Conservation (phyloP, 2,113 vertebrate species). For the Anhinga anhinga region DNA sequence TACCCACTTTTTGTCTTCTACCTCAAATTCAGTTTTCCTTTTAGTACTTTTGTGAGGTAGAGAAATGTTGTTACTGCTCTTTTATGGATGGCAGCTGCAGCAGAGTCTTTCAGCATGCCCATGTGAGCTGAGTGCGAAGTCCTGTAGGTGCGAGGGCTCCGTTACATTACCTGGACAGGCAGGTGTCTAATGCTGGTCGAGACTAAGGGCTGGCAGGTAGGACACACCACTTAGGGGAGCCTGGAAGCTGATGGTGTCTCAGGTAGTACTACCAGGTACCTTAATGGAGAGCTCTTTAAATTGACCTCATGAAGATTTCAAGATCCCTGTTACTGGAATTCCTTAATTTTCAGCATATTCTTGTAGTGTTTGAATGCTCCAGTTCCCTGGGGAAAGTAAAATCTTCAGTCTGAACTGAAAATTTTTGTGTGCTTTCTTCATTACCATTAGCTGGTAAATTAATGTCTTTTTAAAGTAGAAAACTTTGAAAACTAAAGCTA, state of each 20-base stretch:
- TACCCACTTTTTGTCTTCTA: not conserved
- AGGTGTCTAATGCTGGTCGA: not conserved
- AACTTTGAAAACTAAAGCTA: not conserved
- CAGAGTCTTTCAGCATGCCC: not conserved
- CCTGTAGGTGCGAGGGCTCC: fast-evolving
- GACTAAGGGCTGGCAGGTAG: not conserved
- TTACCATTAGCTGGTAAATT: not conserved
- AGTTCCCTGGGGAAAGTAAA: not conserved
- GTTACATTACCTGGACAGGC: fast-evolving
- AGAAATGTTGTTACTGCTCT: not conserved
- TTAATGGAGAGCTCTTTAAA: not conserved
- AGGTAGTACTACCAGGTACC: not conserved
- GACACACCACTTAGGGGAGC: not conserved
- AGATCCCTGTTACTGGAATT: not conserved
- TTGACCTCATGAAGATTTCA: not conserved
- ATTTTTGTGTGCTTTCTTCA: not conserved
- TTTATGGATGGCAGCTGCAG: not conserved
- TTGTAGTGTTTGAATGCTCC: not conserved
- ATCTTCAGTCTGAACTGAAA: not conserved
- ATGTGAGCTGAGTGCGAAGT: not conserved
- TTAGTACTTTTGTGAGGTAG: not conserved
- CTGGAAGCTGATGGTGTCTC: not conserved
- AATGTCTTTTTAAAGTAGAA: not conserved
- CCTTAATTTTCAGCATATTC: not conserved
- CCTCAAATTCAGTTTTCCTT: not conserved